Base-by-base conservation (phyloP, 2,113 vertebrate species). In the Myrmecophaga tridactyla region DNA sequence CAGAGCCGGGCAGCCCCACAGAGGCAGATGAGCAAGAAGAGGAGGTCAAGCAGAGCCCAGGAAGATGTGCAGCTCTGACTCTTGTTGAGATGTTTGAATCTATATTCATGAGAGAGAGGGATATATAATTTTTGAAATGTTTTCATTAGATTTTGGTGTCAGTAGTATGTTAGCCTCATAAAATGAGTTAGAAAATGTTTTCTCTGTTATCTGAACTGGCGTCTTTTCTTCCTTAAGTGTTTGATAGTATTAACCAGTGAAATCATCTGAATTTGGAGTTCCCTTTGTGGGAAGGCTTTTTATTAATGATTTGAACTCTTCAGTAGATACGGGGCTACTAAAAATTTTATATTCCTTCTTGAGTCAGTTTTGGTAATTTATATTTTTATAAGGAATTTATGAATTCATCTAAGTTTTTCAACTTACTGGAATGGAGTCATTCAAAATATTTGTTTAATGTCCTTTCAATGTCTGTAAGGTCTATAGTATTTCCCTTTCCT, bases 81-180 rank as follows among this genome's bases (percentile, higher is more conserved):
- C 95, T 4, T 99, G 99, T 99, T 95, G 27, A 91, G 31, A 85
- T 41, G 70, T 39, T 81, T 89, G 27, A 41, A 78, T 41, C 1
- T 75, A 20, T 72, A 41, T 86, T 89, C 25, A 62, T 82, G 41
- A 94, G 17, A 67, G 58, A 85, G 56, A 63, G 20, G 77, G 15
- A 25, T 17, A 11, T 43, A 4, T 17, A 70, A 41, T 48, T 43
- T 83, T 82, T 94, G 41, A 56, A 89, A 65, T 60, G 5, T 25
- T 86, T 39, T 83, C 21, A 25, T 80, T 89, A 86, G n/a, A 6
- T 89, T 94, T 77, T 91, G 63, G 18, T 81, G 12, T 65, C 14
- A 69, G 13, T 4, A 69, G 46, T 63, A 27, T 31, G 18, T 46
- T 92, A 23, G 12, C 29, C n/a, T 91, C 23, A 46, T 94, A 70